These are phyloP conservation scores for Calliopum simillimum DNA, from an alignment of 2,888 invertebrate species.

Conservation along the genomic window DNA sequence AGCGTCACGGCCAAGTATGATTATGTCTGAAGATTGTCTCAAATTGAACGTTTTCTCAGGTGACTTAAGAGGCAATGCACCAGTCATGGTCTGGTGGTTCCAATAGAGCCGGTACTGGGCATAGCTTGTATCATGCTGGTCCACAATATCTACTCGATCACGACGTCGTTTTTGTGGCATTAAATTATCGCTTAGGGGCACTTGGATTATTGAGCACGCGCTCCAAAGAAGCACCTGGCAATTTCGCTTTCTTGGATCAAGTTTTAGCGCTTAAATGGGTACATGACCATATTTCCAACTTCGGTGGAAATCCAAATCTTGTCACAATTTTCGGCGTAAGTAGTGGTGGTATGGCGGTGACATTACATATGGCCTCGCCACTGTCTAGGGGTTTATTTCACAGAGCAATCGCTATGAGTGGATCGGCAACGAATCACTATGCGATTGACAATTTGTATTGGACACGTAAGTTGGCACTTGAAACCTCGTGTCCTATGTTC, in stretches of 20 bases:
- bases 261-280: conserved; percentile 75
- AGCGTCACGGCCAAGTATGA: conserved; percentile 1
- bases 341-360: conserved; percentile 68
- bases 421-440: conserved; percentile 70
- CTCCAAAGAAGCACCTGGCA: conserved; percentile 73
- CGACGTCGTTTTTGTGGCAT: conserved; percentile 59
- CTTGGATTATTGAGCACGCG: conserved; percentile 73
- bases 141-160: conserved; percentile 60
- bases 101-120: conserved; percentile 56
- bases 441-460: conserved; percentile 68
- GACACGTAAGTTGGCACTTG: conserved; percentile 72
- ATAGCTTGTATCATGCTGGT: conserved; percentile 55
- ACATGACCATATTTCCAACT: conserved; percentile 72
- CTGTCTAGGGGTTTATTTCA: conserved; percentile 76
- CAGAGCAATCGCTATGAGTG: conserved; percentile 76
- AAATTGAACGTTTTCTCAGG: conserved; percentile 72
- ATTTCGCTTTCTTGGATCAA: conserved; percentile 77
- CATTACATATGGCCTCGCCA: conserved; percentile 72
- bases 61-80: conserved; percentile 41
- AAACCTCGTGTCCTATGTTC: conserved; percentile 72
- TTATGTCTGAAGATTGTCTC: conserved; percentile 74
- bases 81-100: conserved; percentile 61
- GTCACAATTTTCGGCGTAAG: conserved; percentile 75
- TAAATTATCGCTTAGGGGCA: conserved; percentile 62
- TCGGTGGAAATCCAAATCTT: conserved; percentile 74